These are phyloP conservation scores for Oeneis ivallda DNA, from an alignment of 2,888 invertebrate species.

Conservation along the genomic window DNA sequence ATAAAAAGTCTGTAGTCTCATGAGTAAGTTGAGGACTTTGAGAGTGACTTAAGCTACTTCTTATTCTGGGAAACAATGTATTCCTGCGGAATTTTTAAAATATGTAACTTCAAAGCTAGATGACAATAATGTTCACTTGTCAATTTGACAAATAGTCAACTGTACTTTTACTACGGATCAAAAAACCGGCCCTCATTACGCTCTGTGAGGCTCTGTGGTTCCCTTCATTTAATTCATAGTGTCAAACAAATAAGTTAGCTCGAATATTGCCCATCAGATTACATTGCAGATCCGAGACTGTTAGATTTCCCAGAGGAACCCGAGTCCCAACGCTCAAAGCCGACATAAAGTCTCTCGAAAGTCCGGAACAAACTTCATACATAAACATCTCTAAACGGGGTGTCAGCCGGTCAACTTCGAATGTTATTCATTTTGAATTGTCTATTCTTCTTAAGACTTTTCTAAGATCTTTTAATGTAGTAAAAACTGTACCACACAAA, in stretches of 20 bases:
- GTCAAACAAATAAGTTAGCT: conserved; percentile 15
- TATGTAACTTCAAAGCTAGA: too few species aligned
- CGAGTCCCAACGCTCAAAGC: conserved; percentile 31
- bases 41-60: too few species aligned
- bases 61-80: too few species aligned
- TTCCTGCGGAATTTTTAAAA: too few species aligned
- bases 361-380: conserved; percentile 34
- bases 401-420: conserved; percentile 19
- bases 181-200: too few species aligned
- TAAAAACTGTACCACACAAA: neutral
- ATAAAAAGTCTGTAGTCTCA: too few species aligned
- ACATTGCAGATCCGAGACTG: conserved; percentile 31
- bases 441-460: conserved; percentile 10
- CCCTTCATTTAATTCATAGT: neutral
- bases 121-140: too few species aligned
- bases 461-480: conserved; percentile 1
- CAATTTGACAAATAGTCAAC: too few species aligned
- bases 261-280: conserved; percentile 30
- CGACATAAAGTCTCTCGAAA: conserved; percentile 29
- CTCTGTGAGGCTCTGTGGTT: too few species aligned
- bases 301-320: conserved; percentile 37
- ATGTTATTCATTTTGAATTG: conserved; percentile 16
- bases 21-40: too few species aligned
- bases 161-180: too few species aligned
- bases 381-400: conserved; percentile 34